Evolutionary conservation across 2,888 invertebrate genomes (phyloP).

Genomic region (Ennomos erosarius): DNA sequence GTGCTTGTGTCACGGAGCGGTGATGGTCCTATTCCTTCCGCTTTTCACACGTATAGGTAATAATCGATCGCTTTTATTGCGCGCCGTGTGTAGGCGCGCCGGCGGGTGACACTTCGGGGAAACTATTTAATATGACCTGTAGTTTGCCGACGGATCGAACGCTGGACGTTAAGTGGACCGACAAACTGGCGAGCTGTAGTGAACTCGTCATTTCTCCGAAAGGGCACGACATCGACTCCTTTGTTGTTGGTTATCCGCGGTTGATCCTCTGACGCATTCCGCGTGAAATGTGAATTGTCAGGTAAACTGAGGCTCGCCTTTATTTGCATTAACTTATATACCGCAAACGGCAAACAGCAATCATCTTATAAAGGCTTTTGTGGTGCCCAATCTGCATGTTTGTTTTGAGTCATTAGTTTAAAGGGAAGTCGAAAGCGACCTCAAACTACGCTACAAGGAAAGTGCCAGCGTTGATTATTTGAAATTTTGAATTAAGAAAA

Average conservation of each 20-base stretch:
- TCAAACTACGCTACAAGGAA: conserved; percentile 34
- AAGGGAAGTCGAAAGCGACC: conserved; percentile 63
- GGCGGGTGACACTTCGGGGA: conserved; percentile 76
- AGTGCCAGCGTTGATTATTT: conserved; percentile 6
- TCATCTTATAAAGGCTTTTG: conserved; percentile 76
- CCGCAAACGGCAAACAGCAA: conserved; percentile 71
- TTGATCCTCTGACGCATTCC: conserved; percentile 50
- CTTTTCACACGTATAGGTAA: conserved; percentile 84
- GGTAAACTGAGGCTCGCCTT: conserved; percentile 64
- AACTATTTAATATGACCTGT: conserved; percentile 68
- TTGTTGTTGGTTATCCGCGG: conserved; percentile 50
- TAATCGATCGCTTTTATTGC: conserved; percentile 84
- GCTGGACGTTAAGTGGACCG: conserved; percentile 68
- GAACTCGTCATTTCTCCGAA: conserved; percentile 59
- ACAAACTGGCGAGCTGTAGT: conserved; percentile 59
- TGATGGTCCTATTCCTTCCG: conserved; percentile 73
- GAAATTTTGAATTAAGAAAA: conserved; percentile 4
- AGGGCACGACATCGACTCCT: conserved; percentile 41
- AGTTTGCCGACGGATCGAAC: conserved; percentile 64
- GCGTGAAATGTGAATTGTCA: conserved; percentile 63
- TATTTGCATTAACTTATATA: conserved; percentile 72
- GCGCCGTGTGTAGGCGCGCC: conserved; percentile 70
- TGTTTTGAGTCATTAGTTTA: conserved; percentile 71
- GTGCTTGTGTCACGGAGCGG: conserved; percentile 61
- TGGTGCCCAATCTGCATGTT: conserved; percentile 63